phyloP scores from a whole-genome alignment of 1,140 invertebrate genomes.

The Agrilus planipennis region DNA sequence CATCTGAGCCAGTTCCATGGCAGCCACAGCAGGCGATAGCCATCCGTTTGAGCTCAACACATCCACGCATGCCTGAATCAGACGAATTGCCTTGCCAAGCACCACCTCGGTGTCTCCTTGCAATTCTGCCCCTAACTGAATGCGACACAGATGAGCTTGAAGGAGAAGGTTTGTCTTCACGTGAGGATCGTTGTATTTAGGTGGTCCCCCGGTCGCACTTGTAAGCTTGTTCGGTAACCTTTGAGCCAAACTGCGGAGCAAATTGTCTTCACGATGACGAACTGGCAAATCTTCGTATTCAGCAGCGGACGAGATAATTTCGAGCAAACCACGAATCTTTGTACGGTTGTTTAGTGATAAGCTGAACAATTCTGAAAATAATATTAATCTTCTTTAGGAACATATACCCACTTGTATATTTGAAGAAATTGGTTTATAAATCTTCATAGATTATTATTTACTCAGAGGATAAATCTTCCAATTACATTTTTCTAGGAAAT shows the following conservation, averaged over 20 bases:
- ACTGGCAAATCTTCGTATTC: conserved; percentile 95
- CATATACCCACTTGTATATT: neutral
- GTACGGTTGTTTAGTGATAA: conserved; percentile 94
- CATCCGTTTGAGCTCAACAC: conserved; percentile 96
- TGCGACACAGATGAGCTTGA: conserved; percentile 89
- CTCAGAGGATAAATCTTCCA: too few species aligned
- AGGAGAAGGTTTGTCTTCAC: conserved; percentile 93
- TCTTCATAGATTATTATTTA: neutral
- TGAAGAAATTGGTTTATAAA: neutral
- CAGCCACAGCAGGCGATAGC: conserved; percentile 93
- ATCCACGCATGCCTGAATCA: conserved; percentile 98
- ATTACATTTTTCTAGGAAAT: too few species aligned
- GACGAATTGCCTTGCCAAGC: conserved; percentile 71
- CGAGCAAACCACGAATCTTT: conserved; percentile 90
- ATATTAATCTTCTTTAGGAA: neutral
- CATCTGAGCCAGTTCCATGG: conserved; percentile 99
- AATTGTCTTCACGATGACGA: conserved; percentile 86
- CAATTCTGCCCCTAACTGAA: conserved; percentile 89
- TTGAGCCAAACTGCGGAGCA: conserved; percentile 69
- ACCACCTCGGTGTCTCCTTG: conserved; percentile 94
- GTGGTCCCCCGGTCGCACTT: conserved; percentile 40
- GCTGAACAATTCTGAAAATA: conserved; percentile 78
- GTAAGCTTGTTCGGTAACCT: conserved; percentile 70
- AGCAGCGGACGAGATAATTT: conserved; percentile 95
- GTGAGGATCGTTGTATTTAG: conserved; percentile 85